Conservation (phyloP, 2,113 vertebrate species). For the Tamias sibiricus region DNA sequence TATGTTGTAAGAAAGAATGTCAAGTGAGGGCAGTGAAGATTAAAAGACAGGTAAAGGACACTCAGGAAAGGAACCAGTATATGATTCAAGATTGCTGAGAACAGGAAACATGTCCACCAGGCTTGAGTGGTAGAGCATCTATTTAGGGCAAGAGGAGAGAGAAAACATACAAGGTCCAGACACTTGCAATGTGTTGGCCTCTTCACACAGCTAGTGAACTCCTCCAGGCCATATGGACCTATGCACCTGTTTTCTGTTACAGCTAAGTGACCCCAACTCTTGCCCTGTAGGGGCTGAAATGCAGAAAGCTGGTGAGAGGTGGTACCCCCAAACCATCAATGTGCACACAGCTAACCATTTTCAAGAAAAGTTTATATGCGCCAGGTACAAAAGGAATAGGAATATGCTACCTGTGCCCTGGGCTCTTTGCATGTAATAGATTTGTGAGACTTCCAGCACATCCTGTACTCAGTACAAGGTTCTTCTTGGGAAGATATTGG, state of each 20-base stretch:
- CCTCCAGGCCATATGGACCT: not conserved
- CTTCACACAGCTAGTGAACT: not conserved
- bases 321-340: not conserved
- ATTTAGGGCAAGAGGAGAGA: not conserved
- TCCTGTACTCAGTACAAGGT: not conserved
- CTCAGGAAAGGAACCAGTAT: not conserved
- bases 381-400: not conserved
- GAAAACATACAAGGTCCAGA: not conserved
- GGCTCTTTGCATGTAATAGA: not conserved
- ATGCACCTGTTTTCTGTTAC: not conserved
- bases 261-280: no score
- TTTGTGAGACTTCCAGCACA: not conserved
- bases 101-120: not conserved
- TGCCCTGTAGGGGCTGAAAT: not conserved
- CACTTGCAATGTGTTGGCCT: rapidly evolving
- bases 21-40: not conserved
- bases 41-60: not conserved
- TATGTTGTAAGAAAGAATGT: not conserved
- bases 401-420: not conserved
- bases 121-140: not conserved
- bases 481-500: not conserved
- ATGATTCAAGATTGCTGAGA: not conserved
- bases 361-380: not conserved
- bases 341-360: not conserved
- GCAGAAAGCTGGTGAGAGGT: not conserved